Conservation (phyloP, 2,113 vertebrate genomes). For the Urocitellus parryii region DNA sequence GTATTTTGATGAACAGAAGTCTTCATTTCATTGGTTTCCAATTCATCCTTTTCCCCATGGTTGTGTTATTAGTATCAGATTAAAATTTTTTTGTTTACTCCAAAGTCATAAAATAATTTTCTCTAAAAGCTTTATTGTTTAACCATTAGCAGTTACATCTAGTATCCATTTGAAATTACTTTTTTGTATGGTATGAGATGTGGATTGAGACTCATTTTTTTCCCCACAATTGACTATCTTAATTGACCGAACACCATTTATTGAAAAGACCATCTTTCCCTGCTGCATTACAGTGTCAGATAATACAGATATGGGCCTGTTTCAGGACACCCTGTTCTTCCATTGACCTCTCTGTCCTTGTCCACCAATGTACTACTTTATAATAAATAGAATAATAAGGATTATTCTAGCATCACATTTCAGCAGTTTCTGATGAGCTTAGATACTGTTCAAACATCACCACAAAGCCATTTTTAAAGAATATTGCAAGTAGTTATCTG, state of each 20-base stretch:
- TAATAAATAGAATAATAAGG: background rate
- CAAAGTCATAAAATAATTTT: background rate
- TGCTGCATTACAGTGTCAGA: background rate
- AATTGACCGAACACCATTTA: background rate
- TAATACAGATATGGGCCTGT: background rate
- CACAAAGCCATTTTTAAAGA: background rate
- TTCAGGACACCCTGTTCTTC: background rate
- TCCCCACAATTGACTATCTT: background rate
- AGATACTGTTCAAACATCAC: background rate
- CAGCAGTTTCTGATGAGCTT: background rate
- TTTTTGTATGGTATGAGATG: background rate
- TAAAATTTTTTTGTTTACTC: background rate
- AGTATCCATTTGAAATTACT: background rate
- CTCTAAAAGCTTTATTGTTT: conserved; percentile 30
- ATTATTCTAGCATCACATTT: background rate
- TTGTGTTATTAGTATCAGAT: background rate
- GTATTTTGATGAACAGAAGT: conserved; percentile 18
- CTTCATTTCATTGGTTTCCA: background rate
- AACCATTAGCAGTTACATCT: background rate
- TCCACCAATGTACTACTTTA: background rate
- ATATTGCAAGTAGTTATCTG: background rate
- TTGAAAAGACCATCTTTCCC: background rate
- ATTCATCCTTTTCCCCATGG: background rate
- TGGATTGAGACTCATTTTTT: background rate
- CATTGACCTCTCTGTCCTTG: background rate